phyloP scores from a whole-genome alignment of 35 echinoderm and acorn worm genomes.

The Strongylocentrotus purpuratus region DNA sequence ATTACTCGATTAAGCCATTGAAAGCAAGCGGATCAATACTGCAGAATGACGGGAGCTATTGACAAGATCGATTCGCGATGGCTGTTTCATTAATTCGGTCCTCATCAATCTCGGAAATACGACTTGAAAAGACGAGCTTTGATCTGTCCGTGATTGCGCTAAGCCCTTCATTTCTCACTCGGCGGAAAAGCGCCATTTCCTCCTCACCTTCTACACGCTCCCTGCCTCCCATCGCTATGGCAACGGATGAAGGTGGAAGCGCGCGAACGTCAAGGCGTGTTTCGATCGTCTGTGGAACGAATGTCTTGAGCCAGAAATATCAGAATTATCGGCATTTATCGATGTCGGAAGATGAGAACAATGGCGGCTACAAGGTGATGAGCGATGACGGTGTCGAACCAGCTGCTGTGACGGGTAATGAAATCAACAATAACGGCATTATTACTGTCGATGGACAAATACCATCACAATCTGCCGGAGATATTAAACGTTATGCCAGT shows the following conservation, averaged over 20 bases:
- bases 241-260: conserved; percentile 22
- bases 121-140: conserved; percentile 16
- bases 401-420: conserved; percentile 22
- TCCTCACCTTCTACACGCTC: not conserved
- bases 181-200: conserved; percentile 11
- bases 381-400: not conserved
- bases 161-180: not conserved
- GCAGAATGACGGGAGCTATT: not conserved
- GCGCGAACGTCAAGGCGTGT: conserved; percentile 13
- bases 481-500: conserved; percentile 31
- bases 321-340: conserved; percentile 56
- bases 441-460: not conserved
- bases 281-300: conserved; percentile 41
- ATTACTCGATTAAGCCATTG: not conserved
- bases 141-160: conserved; percentile 6
- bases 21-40: not conserved
- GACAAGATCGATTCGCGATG: conserved; percentile 24
- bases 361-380: not conserved
- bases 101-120: not conserved
- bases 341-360: conserved; percentile 39
- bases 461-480: not conserved
- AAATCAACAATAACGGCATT: conserved; percentile 33
- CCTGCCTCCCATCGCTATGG: conserved; percentile 44
- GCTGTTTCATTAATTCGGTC: conserved; percentile 41
- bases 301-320: conserved; percentile 42